Percentiles rank a stretch among this genome's conserved stretches.
These are phyloP conservation scores for Planiliza haematocheilus DNA, from an alignment of 2,113 vertebrate species.

Conservation along the genomic window DNA sequence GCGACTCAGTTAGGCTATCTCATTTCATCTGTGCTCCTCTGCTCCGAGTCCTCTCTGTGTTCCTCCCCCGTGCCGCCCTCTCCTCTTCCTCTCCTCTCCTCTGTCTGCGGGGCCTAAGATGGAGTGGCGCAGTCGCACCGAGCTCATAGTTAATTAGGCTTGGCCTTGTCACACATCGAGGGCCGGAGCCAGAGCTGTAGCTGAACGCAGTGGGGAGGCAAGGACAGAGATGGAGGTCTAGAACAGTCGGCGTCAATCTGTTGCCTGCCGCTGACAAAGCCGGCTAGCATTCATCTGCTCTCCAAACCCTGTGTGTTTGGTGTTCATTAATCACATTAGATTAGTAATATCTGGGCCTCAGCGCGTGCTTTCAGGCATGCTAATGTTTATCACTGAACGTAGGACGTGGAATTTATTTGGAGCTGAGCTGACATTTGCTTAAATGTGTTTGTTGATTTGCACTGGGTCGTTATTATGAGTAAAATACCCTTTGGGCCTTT, in stretches of 20 bases:
- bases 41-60: conserved; percentile 40
- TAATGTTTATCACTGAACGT: not conserved
- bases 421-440: not conserved
- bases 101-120: conserved; percentile 67
- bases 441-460: not conserved
- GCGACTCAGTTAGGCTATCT: conserved; percentile 58
- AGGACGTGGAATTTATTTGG: not conserved
- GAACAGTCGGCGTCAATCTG: conserved; percentile 62
- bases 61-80: conserved; percentile 7
- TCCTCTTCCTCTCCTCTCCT: not conserved
- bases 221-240: conserved; percentile 69
- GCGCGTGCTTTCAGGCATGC: not conserved
- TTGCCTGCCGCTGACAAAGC: conserved; percentile 44
- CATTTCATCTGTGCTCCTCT: conserved; percentile 64
- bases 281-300: conserved; percentile 32
- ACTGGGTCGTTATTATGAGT: no score
- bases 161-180: conserved; percentile 75
- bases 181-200: conserved; percentile 64
- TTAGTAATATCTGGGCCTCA: conserved; percentile 12
- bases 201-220: conserved; percentile 70
- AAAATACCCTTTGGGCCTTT: no score
- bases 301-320: conserved; percentile 19
- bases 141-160: conserved; percentile 80
- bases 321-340: conserved; percentile 8
- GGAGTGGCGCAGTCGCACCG: conserved; percentile 67